Evolutionary conservation across 2,888 invertebrate species (phyloP).

Genomic region (Phorcus lineatus): DNA sequence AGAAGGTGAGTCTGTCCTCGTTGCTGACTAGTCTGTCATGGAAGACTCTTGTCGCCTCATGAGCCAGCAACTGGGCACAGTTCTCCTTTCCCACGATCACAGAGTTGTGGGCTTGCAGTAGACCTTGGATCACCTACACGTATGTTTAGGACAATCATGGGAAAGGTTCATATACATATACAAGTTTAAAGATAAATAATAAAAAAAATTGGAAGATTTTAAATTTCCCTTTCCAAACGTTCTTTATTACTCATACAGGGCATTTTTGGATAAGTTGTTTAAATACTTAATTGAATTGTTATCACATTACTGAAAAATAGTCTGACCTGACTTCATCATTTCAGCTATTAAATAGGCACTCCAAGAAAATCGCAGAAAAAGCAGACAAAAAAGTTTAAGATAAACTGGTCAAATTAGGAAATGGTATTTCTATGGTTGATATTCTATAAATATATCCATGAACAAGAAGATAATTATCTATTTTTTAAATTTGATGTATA

Average conservation of each 20-base stretch:
- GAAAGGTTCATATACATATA: background rate
- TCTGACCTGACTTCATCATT: too few relatives aligned
- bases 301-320: too few relatives aligned
- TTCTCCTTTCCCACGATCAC: conserved; percentile 72
- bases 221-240: too few relatives aligned
- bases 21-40: conserved; percentile 72
- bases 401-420: too few relatives aligned
- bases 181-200: background rate
- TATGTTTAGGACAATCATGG: background rate
- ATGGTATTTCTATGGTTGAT: too few relatives aligned
- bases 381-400: too few relatives aligned
- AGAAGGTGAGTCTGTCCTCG: conserved; percentile 69
- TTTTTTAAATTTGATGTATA: background rate
- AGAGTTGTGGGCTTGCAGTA: conserved; percentile 71
- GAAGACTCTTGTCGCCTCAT: conserved; percentile 74
- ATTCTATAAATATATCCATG: background rate
- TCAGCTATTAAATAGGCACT: too few relatives aligned
- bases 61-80: conserved; percentile 73
- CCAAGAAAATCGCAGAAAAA: too few relatives aligned
- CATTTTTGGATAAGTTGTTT: too few relatives aligned
- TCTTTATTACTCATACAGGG: too few relatives aligned
- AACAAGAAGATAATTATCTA: background rate
- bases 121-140: conserved; percentile 71
- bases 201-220: background rate
- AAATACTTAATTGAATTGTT: too few relatives aligned